Evolutionary conservation across 2,113 vertebrate genomes (phyloP).

Genomic region (Dolichotis patagonum): DNA sequence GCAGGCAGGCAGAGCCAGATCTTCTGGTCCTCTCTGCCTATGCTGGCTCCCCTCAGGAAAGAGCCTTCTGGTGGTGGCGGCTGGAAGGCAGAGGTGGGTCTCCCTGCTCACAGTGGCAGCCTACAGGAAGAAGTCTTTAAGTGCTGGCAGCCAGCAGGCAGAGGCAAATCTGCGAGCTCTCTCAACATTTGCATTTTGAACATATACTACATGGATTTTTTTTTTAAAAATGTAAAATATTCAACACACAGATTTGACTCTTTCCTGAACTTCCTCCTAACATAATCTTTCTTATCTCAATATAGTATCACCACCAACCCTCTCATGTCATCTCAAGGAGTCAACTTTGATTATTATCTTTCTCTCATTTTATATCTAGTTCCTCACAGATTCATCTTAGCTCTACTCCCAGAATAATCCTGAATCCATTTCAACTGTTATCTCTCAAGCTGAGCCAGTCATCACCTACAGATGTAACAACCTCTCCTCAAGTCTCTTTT

Average conservation of each 20-base stretch:
- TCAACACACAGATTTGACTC: not conserved
- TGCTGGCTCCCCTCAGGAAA: too few species aligned
- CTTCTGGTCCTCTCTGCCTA: too few species aligned
- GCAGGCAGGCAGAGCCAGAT: too few species aligned
- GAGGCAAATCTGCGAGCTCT: too few species aligned
- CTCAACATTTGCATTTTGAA: not conserved
- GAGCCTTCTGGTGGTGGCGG: too few species aligned
- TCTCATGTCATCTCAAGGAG: not conserved
- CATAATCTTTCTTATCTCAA: not conserved
- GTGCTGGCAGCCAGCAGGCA: too few species aligned
- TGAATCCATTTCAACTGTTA: not conserved
- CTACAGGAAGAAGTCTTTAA: too few species aligned
- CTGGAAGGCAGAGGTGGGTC: too few species aligned
- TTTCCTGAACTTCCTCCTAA: not conserved
- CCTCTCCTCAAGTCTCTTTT: not conserved
- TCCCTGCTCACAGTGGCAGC: too few species aligned
- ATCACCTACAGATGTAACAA: rapidly evolving
- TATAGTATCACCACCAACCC: not conserved
- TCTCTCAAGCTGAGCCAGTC: too few species aligned
- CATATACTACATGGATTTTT: not conserved
- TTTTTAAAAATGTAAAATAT: not conserved
- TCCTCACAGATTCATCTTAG: not conserved
- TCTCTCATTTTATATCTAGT: rapidly evolving
- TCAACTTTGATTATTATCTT: not conserved
- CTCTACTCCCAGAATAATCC: too few species aligned